Base-by-base conservation (phyloP, 2,113 vertebrate species). In the Etheostoma spectabile region DNA sequence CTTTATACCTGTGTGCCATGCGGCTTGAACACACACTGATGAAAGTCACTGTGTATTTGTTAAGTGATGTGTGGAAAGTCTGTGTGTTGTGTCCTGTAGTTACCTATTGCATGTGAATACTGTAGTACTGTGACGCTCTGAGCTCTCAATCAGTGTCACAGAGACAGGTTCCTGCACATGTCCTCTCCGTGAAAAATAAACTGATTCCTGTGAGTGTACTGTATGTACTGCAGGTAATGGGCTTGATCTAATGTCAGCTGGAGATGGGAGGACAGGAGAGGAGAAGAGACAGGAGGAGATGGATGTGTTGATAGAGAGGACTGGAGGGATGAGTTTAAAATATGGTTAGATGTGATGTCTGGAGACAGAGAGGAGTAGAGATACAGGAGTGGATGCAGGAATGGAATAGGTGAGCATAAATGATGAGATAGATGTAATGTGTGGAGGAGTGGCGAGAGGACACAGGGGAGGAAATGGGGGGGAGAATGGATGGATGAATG, bases 301-400 rank as follows among this genome's bases (percentile, higher is more conserved):
- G 72, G 86, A 91, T 91, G 83, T 82, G 77, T 82, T 77, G 79
- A 90, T 82, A 68, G 84, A 86, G 75, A 75, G 64, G 70, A 86
- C 87, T 86, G 74, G 84, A 74, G 81, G 86, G 84, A 88, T 69
- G 62, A 75, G 74, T 87, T 86, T 88, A 88, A 91, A 91, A 91
- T 91, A 88, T 86, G 82, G 80, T 86, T 84, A 79, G 87, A 85
- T 83, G 83, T 84, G 73, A 86, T 83, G 86, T 88, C 79, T 89
- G 79, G 77, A 76, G 85, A 87, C 64, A 42, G 86, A 79, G 21
- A 79, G 77, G 64, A 84, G 55, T 79, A 76, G 80, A 77, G 66
- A 79, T 79, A 80, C 66, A 60, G 70, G 48, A 69, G 74, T 11
- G 48, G 75, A 74, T 49, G 22, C 77, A 68, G 79, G 63, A 63